These are phyloP conservation scores for Liasis olivaceus DNA, from an alignment of 2,797 vertebrate genomes.

Conservation along the genomic window DNA sequence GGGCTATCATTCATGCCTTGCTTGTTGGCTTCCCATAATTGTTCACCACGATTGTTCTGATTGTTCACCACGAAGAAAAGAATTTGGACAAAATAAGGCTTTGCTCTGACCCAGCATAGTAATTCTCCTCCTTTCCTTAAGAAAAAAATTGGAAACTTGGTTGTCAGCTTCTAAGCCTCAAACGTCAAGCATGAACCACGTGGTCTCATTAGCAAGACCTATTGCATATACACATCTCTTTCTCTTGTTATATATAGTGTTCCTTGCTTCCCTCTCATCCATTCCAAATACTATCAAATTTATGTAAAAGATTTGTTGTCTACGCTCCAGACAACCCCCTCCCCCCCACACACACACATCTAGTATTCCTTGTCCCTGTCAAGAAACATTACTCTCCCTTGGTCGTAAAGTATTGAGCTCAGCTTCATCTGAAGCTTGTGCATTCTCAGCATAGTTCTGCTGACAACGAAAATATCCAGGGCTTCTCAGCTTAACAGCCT, in stretches of 20 bases:
- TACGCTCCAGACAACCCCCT: background rate
- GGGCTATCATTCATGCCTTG: background rate
- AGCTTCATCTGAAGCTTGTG: background rate
- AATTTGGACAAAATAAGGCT: background rate
- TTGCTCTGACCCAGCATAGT: background rate
- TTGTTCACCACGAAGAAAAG: background rate
- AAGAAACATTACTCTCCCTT: conserved; percentile 19
- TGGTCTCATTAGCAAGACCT: background rate
- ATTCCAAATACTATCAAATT: background rate
- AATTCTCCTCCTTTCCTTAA: background rate
- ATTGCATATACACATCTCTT: background rate
- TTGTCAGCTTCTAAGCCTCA: background rate
- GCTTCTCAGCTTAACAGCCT: conserved; percentile 37
- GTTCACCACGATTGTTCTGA: background rate
- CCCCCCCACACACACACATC: background rate
- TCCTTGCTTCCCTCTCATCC: background rate
- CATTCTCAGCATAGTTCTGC: conserved; percentile 61
- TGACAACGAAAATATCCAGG: conserved; percentile 23
- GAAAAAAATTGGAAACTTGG: background rate
- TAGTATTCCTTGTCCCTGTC: background rate
- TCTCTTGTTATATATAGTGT: background rate
- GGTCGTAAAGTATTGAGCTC: background rate
- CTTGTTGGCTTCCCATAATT: background rate
- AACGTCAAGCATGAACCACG: background rate
- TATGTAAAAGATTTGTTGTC: background rate